phyloP scores from a whole-genome alignment of 53 echinoderm and acorn worm genomes.

The Holothuria leucospilota region DNA sequence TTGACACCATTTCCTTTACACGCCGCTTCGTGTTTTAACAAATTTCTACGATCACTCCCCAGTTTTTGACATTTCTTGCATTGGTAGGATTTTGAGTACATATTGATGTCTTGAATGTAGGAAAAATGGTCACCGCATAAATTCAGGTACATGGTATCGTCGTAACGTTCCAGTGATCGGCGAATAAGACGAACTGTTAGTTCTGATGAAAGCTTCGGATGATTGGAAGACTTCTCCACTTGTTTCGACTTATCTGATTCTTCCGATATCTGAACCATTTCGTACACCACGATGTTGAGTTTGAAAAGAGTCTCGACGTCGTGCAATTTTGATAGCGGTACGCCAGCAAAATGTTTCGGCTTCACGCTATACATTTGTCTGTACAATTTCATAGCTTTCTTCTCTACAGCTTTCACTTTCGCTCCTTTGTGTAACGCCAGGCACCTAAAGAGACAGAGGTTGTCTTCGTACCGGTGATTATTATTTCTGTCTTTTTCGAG shows the following conservation, averaged over 20 bases:
- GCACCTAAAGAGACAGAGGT: too few species aligned
- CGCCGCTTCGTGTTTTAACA: constrained; percentile 49
- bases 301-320: too few species aligned
- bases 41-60: neutral
- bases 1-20: constrained; percentile 57
- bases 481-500: neutral
- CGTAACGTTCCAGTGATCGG: too few species aligned
- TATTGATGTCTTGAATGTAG: too few species aligned
- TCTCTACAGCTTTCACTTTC: too few species aligned
- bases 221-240: neutral
- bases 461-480: constrained; percentile 8
- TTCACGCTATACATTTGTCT: too few species aligned
- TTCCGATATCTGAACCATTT: neutral
- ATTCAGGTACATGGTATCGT: constrained; percentile 60
- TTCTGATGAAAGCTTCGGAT: neutral
- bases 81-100: constrained; percentile 43
- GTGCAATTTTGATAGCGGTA: neutral
- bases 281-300: constrained; percentile 15
- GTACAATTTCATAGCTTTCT: too few species aligned
- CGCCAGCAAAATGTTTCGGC: too few species aligned
- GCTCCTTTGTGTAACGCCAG: too few species aligned
- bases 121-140: constrained; percentile 46
- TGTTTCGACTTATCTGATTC: neutral
- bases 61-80: constrained; percentile 55
- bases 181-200: too few species aligned